phyloP scores from a whole-genome alignment of 2,888 invertebrate species.

The Tinea pellionella region DNA sequence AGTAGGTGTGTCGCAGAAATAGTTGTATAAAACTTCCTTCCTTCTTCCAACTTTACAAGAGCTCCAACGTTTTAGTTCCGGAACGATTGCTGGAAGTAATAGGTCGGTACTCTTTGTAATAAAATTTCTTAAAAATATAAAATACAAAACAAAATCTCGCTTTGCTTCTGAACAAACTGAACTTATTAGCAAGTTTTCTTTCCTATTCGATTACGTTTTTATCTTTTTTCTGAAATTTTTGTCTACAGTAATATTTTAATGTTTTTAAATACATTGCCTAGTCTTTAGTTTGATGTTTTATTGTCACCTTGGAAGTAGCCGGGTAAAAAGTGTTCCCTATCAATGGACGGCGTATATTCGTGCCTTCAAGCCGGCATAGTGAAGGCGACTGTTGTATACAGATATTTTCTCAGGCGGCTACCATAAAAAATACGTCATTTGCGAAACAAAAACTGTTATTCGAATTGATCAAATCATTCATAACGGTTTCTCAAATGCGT shows the following conservation, averaged over 20 bases:
- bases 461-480: neutral
- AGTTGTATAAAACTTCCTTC: constrained; percentile 4
- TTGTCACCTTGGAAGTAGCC: too few species aligned
- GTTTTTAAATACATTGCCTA: too few species aligned
- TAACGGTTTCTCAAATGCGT: neutral
- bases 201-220: neutral
- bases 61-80: neutral
- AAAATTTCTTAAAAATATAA: neutral
- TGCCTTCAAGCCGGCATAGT: too few species aligned
- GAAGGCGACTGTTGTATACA: too few species aligned
- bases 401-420: too few species aligned
- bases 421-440: too few species aligned
- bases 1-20: neutral
- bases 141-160: neutral
- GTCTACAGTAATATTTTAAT: too few species aligned
- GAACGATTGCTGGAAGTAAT: constrained; percentile 2
- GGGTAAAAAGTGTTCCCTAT: too few species aligned
- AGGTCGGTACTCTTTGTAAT: constrained; percentile 5
- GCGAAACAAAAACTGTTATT: too few species aligned
- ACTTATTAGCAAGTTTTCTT: neutral
- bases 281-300: too few species aligned
- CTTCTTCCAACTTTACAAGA: neutral
- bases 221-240: too few species aligned
- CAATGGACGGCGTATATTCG: too few species aligned
- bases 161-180: neutral